Evolutionary conservation across 2,888 invertebrate genomes (phyloP).

Genomic region (Machimus atricapillus): DNA sequence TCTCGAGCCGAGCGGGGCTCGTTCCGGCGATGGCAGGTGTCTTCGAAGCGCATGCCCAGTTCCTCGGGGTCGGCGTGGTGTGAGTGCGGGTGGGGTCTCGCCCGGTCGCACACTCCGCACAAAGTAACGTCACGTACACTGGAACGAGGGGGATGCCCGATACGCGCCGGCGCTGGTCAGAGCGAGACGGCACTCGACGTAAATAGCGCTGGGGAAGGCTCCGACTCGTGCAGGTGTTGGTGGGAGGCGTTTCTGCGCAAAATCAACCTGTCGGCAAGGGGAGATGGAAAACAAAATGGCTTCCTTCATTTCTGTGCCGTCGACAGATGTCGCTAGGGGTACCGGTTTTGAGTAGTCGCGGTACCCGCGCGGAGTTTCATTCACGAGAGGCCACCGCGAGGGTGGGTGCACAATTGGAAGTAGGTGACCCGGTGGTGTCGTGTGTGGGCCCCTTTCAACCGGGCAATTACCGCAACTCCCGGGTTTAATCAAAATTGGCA

Average conservation of each 20-base stretch:
- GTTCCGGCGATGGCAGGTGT: not conserved
- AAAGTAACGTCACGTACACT: conserved; percentile 36
- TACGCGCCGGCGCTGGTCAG: not conserved
- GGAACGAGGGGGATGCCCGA: conserved; percentile 38
- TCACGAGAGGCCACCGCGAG: not conserved
- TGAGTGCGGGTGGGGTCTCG: conserved; percentile 29
- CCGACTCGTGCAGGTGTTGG: conserved; percentile 39
- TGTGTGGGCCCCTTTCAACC: conserved; percentile 11
- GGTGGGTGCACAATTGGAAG: not conserved
- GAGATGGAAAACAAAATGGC: conserved; percentile 59
- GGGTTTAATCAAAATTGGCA: conserved; percentile 31
- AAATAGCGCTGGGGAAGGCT: conserved; percentile 36
- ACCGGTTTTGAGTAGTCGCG: not conserved
- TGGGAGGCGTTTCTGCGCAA: conserved; percentile 48
- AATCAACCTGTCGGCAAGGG: conserved; percentile 37
- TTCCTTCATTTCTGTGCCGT: conserved; percentile 55
- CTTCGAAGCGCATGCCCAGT: not conserved
- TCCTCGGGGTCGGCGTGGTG: not conserved
- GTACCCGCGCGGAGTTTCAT: not conserved
- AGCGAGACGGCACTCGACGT: not conserved
- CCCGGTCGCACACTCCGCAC: not conserved
- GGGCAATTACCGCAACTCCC: conserved; percentile 5
- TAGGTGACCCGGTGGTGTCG: conserved; percentile 10
- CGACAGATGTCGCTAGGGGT: conserved; percentile 59
- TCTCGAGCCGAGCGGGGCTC: not conserved